A percentile compares a stretch with the other conserved stretches of the same genome.
Conservation (phyloP, 1,140 invertebrate species). For the Drosophila littoralis region DNA sequence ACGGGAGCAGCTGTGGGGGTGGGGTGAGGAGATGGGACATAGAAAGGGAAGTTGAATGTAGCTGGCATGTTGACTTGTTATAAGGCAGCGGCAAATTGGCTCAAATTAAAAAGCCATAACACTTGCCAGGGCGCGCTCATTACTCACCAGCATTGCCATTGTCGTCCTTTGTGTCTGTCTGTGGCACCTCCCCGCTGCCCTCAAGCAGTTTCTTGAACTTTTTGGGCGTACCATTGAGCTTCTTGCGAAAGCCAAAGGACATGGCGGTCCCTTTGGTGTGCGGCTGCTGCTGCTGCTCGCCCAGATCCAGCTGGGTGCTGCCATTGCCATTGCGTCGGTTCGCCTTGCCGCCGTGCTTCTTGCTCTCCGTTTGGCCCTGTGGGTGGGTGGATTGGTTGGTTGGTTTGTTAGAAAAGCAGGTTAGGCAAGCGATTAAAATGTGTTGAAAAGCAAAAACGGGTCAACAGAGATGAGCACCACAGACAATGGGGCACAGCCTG, state of each 20-base stretch:
- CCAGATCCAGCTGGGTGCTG: conserved; percentile 29
- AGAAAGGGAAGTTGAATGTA: conserved; percentile 6
- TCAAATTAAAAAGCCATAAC: conserved; percentile 61
- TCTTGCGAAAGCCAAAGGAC: conserved; percentile 85
- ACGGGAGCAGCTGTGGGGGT: conserved; percentile 43
- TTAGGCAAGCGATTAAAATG: conserved; percentile 43
- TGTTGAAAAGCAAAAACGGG: conserved; percentile 41
- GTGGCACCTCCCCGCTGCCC: conserved; percentile 14
- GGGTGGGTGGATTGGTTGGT: neutral
- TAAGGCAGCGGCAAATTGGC: conserved; percentile 50
- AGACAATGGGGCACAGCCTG: conserved; percentile 32
- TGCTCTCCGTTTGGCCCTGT: conserved; percentile 84
- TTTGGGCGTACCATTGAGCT: conserved; percentile 79
- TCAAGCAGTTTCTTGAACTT: conserved; percentile 82
- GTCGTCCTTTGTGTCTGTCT: conserved; percentile 68
- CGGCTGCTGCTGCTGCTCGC: conserved; percentile 45
- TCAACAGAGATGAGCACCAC: conserved; percentile 57
- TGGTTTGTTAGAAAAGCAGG: conserved; percentile 10
- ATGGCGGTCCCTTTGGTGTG: conserved; percentile 85
- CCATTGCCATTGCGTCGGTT: conserved; percentile 63
- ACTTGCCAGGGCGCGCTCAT: conserved; percentile 4
- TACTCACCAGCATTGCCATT: conserved; percentile 82
- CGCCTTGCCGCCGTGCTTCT: conserved; percentile 71
- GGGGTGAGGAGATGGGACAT: neutral
- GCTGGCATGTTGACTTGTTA: conserved; percentile 49